These are phyloP conservation scores for Turdus rufiventris DNA, from an alignment of 2,113 vertebrate genomes.

Conservation along the genomic window DNA sequence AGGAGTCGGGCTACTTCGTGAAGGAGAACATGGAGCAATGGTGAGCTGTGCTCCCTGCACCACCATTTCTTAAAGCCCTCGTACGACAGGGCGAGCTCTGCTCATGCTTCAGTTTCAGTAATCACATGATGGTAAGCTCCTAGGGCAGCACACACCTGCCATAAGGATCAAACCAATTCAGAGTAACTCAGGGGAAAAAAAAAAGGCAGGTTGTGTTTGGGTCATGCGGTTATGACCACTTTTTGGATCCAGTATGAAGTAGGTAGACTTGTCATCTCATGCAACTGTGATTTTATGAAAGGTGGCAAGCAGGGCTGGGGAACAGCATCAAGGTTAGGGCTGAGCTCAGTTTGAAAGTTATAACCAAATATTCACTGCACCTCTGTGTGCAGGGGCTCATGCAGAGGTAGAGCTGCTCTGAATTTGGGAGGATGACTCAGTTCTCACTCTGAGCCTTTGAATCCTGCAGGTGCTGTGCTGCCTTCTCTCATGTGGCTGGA, in stretches of 20 bases:
- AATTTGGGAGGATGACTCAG: conserved; percentile 33
- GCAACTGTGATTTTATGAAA: not conserved
- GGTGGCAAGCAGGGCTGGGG: not conserved
- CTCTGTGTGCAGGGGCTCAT: not conserved
- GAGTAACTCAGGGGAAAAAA: not conserved
- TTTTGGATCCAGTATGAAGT: not conserved
- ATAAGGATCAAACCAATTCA: not conserved
- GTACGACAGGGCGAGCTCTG: fast-evolving
- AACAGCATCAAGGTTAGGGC: not conserved
- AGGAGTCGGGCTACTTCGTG: conserved; percentile 54
- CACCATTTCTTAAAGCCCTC: fast-evolving
- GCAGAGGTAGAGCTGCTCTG: not conserved
- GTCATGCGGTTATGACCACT: not conserved
- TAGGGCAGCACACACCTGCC: not conserved
- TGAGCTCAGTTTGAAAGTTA: conserved; percentile 43
- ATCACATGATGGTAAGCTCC: not conserved
- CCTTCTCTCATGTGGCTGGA: conserved; percentile 20
- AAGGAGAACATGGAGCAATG: conserved; percentile 75
- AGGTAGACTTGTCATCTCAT: not conserved
- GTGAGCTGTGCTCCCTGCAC: conserved; percentile 33
- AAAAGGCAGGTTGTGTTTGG: not conserved
- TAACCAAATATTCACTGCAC: not conserved
- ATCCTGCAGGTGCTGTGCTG: conserved; percentile 30
- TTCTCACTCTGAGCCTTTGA: conserved; percentile 38
- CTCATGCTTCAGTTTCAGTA: not conserved